Conservation (phyloP, 2,797 vertebrate genomes). For the Synaphobranchus kaupii region DNA sequence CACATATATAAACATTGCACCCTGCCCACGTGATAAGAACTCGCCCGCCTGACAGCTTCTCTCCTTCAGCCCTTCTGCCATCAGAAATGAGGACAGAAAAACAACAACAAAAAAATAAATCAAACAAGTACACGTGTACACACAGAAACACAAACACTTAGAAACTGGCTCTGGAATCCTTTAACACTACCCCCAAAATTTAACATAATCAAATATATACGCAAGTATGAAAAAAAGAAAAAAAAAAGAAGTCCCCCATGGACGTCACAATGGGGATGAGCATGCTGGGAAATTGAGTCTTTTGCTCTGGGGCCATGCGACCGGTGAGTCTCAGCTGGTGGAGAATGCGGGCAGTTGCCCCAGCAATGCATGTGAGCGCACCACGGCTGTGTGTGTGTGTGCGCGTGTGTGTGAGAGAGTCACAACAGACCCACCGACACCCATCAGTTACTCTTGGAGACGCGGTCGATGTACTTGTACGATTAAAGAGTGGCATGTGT, state of each 20-base stretch:
- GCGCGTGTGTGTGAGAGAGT: slow-evolving; percentile 12
- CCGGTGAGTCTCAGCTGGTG: slow-evolving; percentile 54
- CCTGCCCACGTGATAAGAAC: not conserved
- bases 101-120: slow-evolving; percentile 13
- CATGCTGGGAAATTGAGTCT: slow-evolving; percentile 48
- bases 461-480: slow-evolving; percentile 28
- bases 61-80: slow-evolving; percentile 23
- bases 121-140: slow-evolving; percentile 27
- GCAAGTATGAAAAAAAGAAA: slow-evolving; percentile 50
- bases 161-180: slow-evolving; percentile 49
- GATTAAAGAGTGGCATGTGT: not conserved
- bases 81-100: slow-evolving; percentile 12
- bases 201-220: slow-evolving; percentile 56
- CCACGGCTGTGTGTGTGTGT: slow-evolving; percentile 41
- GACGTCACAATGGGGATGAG: slow-evolving; percentile 55
- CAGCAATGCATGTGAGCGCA: slow-evolving; percentile 47
- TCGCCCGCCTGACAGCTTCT: slow-evolving; percentile 14
- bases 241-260: slow-evolving; percentile 38
- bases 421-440: slow-evolving; percentile 32
- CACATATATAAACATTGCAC: not conserved
- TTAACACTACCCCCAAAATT: slow-evolving; percentile 52
- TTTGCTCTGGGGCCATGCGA: slow-evolving; percentile 61
- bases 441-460: slow-evolving; percentile 29
- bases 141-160: slow-evolving; percentile 53
- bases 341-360: slow-evolving; percentile 40